Evolutionary conservation across 2,113 vertebrate species (phyloP), one percentile per base, ranked within the genome.

Genomic region (Microcebus ravelobensis): DNA sequence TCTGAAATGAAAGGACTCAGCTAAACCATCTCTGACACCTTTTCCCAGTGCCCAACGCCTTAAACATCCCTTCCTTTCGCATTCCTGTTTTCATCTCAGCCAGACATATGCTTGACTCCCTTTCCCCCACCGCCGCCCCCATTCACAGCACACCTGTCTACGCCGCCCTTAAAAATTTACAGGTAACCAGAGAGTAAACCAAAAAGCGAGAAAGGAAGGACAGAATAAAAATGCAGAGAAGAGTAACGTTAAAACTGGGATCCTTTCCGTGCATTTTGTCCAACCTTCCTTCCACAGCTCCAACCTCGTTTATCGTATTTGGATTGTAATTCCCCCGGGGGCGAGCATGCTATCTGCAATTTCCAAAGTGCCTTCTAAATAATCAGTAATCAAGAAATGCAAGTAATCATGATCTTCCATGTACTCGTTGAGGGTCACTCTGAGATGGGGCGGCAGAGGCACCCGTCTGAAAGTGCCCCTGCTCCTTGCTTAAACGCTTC

Each of bases 331-430:
- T 96, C 91, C 93, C 71, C 63, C 23, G 65, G 48, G 45, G 57
- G 79, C 5, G 2, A 86, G 74, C 23, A 5, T 50, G 76, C 11
- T 13, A 65, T 87, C 52, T 67, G 86, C 83, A 84, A n/a, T 87
- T 57, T 84, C 93, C 59, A 68, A 95, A 96, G 93, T 83, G 83
- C 82, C 70, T 96, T 79, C 79, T 96, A 68, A 91, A 83, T 87
- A 42, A 91, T 77, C 93, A 90, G 93, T 23, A 57, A 94, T 96
- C 93, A 79, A 57, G 91, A 81, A 91, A 80, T 23, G 74, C 42
- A 61, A 15, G 76, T 36, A 36, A 92, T 90, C 80, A 7, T 12
- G 73, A 80, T 73, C 48, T 71, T 36, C 59, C 42, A 0, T 0
- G 14, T 3, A 42, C 71, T 42, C 2, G 1, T 0, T 8, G 1